Conservation (phyloP, 2,888 invertebrate species). For the Tetranychus truncatus region DNA sequence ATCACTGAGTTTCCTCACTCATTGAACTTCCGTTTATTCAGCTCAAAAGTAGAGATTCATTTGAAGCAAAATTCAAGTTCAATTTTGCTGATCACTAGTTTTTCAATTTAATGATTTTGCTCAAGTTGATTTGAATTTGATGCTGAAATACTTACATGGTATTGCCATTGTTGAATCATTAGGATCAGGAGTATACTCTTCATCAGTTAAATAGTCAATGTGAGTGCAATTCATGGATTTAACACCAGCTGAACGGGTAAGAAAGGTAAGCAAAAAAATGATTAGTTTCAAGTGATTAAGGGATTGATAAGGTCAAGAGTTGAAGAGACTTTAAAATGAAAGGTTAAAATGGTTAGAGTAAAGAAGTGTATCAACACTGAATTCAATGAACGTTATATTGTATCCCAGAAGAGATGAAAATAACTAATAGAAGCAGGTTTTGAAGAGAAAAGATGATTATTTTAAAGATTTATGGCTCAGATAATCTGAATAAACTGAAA, state of each 20-base stretch:
- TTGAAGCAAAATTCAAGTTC: background rate
- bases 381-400: conserved; percentile 7
- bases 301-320: too few relatives aligned
- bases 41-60: background rate
- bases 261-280: too few relatives aligned
- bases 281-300: too few relatives aligned
- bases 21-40: too few relatives aligned
- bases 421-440: background rate
- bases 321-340: background rate
- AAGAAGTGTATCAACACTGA: background rate
- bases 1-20: background rate
- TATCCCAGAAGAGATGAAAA: background rate
- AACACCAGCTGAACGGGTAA: conserved; percentile 44
- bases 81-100: background rate
- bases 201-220: conserved; percentile 71
- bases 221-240: conserved; percentile 52
- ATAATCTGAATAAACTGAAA: background rate
- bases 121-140: background rate
- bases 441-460: background rate
- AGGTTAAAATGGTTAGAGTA: background rate
- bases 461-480: conserved; percentile 2
- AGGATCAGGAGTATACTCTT: conserved; percentile 67
- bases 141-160: conserved; percentile 53
- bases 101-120: background rate
- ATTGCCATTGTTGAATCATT: conserved; percentile 79